Conservation (phyloP, 2,113 vertebrate species). For the Notiomystis cincta region DNA sequence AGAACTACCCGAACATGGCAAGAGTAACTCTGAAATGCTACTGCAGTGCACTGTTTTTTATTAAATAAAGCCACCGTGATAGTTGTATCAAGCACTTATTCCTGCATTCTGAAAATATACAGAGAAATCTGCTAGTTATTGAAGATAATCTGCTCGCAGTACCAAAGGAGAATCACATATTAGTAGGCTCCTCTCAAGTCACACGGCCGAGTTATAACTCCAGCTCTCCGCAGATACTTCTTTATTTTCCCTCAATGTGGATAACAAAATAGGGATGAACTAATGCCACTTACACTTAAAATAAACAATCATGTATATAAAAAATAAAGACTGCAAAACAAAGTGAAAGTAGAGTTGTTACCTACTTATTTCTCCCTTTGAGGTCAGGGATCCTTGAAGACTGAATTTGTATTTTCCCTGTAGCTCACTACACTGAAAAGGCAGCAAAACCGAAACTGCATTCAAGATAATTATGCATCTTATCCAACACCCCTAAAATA, state of each 20-base stretch:
- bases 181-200: not conserved
- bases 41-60: not conserved
- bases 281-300: not conserved
- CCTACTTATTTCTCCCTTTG: not conserved
- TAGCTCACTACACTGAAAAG: not conserved
- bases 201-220: not conserved
- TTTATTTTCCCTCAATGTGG: not conserved
- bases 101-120: not conserved
- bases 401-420: not conserved
- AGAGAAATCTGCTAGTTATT: not conserved
- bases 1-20: not conserved
- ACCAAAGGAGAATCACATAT: not conserved
- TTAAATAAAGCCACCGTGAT: not conserved
- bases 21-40: not conserved
- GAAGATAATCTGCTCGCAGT: not conserved
- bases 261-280: not conserved
- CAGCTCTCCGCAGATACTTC: not conserved
- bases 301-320: not conserved
- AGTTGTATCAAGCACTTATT: not conserved
- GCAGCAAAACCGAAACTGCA: constrained; percentile 1
- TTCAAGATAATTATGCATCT: not conserved
- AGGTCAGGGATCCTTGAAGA: not conserved
- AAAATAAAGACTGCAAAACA: not conserved
- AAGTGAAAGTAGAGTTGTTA: not conserved
- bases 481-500: not conserved